These are phyloP conservation scores for Tiliqua scincoides DNA, from an alignment of 2,113 vertebrate species.

Conservation along the genomic window DNA sequence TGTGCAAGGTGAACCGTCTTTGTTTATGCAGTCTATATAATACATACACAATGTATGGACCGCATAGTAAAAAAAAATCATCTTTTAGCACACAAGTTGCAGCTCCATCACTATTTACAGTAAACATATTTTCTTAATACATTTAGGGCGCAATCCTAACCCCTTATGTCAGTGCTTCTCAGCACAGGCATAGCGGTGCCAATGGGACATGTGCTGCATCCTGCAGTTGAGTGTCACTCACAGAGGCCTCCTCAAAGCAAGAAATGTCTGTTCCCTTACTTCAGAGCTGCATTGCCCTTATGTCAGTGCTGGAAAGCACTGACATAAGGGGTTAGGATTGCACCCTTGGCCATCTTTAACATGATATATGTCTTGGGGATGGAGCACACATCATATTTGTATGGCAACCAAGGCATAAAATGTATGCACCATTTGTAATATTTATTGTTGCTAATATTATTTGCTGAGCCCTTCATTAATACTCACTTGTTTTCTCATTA, in stretches of 20 bases:
- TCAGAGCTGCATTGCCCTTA: too few relatives aligned
- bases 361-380: neutral
- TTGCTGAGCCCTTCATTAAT: neutral
- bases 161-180: too few relatives aligned
- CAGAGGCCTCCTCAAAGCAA: too few relatives aligned
- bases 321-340: too few relatives aligned
- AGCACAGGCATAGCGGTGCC: too few relatives aligned
- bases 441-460: neutral
- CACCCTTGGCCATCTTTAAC: neutral
- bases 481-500: slow-evolving; percentile 96
- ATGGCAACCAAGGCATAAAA: neutral
- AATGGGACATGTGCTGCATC: too few relatives aligned
- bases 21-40: too few relatives aligned
- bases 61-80: neutral
- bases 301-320: too few relatives aligned
- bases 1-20: neutral
- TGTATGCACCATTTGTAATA: neutral
- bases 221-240: too few relatives aligned
- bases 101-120: neutral
- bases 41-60: neutral
- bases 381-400: neutral
- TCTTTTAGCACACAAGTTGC: neutral
- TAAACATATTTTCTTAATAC: neutral
- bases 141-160: too few relatives aligned
- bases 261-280: too few relatives aligned